These are phyloP conservation scores for Mesocricetus auratus DNA, from an alignment of 2,113 vertebrate genomes.

Conservation along the genomic window DNA sequence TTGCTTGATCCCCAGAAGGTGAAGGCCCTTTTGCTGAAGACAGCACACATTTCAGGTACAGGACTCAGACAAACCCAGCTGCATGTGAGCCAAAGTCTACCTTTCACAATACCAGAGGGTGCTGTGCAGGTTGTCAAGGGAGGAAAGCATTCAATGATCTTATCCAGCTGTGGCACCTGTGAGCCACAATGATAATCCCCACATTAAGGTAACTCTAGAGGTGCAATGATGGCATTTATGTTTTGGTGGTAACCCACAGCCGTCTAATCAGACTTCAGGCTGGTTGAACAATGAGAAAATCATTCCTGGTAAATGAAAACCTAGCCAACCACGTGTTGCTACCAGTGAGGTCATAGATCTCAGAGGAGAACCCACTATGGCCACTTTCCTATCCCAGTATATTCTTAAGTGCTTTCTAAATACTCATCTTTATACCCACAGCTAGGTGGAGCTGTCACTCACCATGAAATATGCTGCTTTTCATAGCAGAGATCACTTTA, in stretches of 20 bases:
- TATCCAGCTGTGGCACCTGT: not conserved
- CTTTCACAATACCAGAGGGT: not conserved
- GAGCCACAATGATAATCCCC: not conserved
- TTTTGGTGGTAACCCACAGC: not conserved
- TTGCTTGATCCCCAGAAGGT: not conserved
- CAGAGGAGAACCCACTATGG: not conserved
- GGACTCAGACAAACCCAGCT: not conserved
- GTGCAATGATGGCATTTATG: not conserved
- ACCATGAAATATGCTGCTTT: too few species aligned
- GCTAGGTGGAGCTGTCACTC: too few species aligned
- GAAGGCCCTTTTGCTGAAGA: not conserved
- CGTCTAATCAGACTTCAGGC: not conserved
- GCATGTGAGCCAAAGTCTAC: not conserved
- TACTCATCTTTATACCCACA: too few species aligned
- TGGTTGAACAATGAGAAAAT: not conserved
- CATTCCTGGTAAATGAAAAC: not conserved
- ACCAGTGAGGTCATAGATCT: not conserved
- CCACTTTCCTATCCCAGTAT: not conserved
- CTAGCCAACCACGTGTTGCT: not conserved
- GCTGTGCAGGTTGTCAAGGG: not conserved
- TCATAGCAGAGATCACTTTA: too few species aligned
- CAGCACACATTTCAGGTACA: not conserved
- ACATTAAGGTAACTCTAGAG: not conserved
- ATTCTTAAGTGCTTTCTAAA: too few species aligned
- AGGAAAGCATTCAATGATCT: not conserved